Evolutionary conservation across 2,888 invertebrate genomes (phyloP).

Genomic region (Limnephilus rhombicus): DNA sequence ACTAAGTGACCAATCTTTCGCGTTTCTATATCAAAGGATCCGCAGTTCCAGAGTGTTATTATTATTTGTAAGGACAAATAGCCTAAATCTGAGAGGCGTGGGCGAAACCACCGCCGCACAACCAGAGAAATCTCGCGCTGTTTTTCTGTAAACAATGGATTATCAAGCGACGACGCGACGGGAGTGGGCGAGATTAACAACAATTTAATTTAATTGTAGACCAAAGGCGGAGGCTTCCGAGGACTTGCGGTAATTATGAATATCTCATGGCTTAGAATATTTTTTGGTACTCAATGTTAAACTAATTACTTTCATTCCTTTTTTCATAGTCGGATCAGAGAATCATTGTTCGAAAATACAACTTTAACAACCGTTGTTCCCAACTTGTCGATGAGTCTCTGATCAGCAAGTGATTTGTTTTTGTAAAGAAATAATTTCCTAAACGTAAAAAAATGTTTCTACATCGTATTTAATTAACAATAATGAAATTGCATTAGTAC

Average conservation of each 20-base stretch:
- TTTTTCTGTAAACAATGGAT: neutral
- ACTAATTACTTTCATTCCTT: neutral
- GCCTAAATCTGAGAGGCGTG: conserved; percentile 6
- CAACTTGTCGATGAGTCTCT: no score
- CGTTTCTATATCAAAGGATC: no score
- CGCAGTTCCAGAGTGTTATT: no score
- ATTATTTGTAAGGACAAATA: neutral
- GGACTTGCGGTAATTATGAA: neutral
- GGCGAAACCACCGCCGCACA: neutral
- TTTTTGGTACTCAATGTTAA: neutral
- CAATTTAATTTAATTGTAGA: neutral
- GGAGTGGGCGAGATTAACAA: neutral
- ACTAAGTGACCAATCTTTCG: no score
- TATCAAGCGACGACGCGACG: neutral
- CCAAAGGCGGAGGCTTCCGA: neutral
- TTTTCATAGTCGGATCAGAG: no score
- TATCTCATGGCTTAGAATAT: neutral
- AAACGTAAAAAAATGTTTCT: no score
- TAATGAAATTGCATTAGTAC: no score
- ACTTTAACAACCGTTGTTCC: no score
- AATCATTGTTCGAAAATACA: no score
- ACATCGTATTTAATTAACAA: no score
- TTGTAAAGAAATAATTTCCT: no score
- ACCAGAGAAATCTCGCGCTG: neutral
- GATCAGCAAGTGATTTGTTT: no score